phyloP scores from a whole-genome alignment of 2,888 invertebrate species.

The Drosophila basisetae region DNA sequence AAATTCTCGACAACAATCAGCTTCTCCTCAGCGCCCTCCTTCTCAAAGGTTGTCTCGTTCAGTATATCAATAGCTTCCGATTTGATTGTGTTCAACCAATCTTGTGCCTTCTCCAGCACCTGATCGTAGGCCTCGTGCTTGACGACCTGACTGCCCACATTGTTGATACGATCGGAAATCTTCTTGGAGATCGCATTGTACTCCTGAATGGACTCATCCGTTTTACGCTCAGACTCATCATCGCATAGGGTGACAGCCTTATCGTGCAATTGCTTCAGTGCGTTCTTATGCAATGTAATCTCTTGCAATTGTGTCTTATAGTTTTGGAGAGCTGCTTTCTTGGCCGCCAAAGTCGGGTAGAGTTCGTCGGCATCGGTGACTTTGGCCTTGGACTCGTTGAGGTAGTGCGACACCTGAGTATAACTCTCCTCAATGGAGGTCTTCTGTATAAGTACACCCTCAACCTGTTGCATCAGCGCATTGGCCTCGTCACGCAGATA shows the following conservation, averaged over 20 bases:
- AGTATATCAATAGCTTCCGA: slow-evolving; percentile 92
- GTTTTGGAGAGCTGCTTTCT: slow-evolving; percentile 93
- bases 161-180: slow-evolving; percentile 88
- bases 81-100: slow-evolving; percentile 92
- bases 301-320: slow-evolving; percentile 93
- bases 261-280: slow-evolving; percentile 93
- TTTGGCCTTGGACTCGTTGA: slow-evolving; percentile 91
- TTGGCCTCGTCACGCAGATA: slow-evolving; percentile 93
- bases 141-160: slow-evolving; percentile 90
- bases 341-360: slow-evolving; percentile 93
- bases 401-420: slow-evolving; percentile 94
- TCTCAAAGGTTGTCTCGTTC: slow-evolving; percentile 92
- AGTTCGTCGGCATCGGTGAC: slow-evolving; percentile 90
- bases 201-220: slow-evolving; percentile 90
- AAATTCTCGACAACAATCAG: slow-evolving; percentile 91
- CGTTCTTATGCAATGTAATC: slow-evolving; percentile 93
- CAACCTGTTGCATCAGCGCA: slow-evolving; percentile 93
- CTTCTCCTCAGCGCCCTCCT: slow-evolving; percentile 91
- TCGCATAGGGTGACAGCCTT: slow-evolving; percentile 92
- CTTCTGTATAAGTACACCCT: slow-evolving; percentile 94
- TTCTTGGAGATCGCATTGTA: slow-evolving; percentile 90
- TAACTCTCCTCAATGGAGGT: slow-evolving; percentile 97
- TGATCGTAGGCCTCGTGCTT: slow-evolving; percentile 94
- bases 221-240: slow-evolving; percentile 91
- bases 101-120: slow-evolving; percentile 92